Percentiles rank a stretch among this genome's conserved stretches.
Evolutionary conservation across 2,888 invertebrate species (phyloP).

Genomic region (Dicycla oo): DNA sequence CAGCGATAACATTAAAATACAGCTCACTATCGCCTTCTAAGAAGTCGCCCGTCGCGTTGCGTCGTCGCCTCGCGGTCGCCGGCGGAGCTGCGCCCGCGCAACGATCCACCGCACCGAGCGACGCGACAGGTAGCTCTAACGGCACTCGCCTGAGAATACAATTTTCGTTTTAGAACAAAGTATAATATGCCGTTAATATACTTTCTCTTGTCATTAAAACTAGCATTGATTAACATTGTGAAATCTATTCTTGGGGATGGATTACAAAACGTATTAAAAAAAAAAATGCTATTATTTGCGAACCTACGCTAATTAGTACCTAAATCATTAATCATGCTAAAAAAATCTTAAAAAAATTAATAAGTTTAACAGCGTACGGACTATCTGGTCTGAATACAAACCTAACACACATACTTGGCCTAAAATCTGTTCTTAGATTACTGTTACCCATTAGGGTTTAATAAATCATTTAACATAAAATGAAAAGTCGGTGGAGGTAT

Average conservation of each 20-base stretch:
- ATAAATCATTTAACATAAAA: background rate
- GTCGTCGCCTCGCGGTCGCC: conserved; percentile 59
- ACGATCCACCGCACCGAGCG: conserved; percentile 54
- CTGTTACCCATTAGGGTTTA: background rate
- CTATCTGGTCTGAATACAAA: background rate
- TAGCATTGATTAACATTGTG: conserved; percentile 68
- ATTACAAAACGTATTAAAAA: conserved; percentile 40
- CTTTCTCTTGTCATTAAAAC: conserved; percentile 77
- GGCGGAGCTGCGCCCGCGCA: conserved; percentile 62
- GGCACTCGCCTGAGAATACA: conserved; percentile 84
- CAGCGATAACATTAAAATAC: conserved; percentile 89
- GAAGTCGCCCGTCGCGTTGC: conserved; percentile 78
- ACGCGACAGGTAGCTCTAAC: conserved; percentile 89
- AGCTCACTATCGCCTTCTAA: conserved; percentile 87
- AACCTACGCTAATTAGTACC: conserved; percentile 5
- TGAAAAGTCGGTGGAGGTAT: background rate
- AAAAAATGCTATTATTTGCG: conserved; percentile 37
- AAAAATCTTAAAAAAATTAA: background rate
- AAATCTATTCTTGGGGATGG: conserved; percentile 67
- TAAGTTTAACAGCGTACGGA: background rate
- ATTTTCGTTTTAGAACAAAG: conserved; percentile 81
- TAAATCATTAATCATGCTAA: background rate
- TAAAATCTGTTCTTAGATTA: conserved; percentile 9
- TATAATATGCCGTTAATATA: conserved; percentile 80
- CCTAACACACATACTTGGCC: background rate